Evolutionary conservation across 2,797 vertebrate species (phyloP), one percentile per base, ranked within the genome.

Genomic region (Neosilurus mollespiculum): DNA sequence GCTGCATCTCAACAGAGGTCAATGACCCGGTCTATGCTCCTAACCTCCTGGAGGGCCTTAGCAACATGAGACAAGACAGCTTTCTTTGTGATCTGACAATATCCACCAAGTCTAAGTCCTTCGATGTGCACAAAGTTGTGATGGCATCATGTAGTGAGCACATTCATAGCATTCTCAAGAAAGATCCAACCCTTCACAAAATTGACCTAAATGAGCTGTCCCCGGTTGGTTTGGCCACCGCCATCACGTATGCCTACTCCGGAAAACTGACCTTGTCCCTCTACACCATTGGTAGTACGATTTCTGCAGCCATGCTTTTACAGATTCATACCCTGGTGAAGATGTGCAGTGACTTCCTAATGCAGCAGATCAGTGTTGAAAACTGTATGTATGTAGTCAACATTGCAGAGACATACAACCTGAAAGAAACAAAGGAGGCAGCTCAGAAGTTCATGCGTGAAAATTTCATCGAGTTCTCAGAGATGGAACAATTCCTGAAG

Each of bases 271-370:
- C 97, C 76, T 93, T 99, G 88, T 99, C 98, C 0, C 92, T 99
- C 84, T 99, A 99, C 86, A 97, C 97, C 64, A 99, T 99, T 58
- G 97, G 98, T 65, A 98, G 97, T 89, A 98, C 97, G 1, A 96
- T 99, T 81, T 97, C 98, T n/a, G 97, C 97, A 30, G 98, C 98
- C 76, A 94, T 94, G 88, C 93, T 96, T 87, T 93, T 99, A 86
- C 96, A 99, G 92, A 98, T 99, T 77, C 92, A 95, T 69, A 97
- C 96, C 30, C 94, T 99, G 62, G 95, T 98, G 59, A 99, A 98
- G 92, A 99, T 99, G 96, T 99, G 98, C 93, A 98, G 97, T 79
- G 97, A 99, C 90, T 99, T 99, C 93, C 94, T 99, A 85, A 96
- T 95, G 90, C 96, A 95, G 88, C 97, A 99, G 94, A 95, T 98